Conservation (phyloP, 1,140 invertebrate species). For the Drosophila trapezifrons region DNA sequence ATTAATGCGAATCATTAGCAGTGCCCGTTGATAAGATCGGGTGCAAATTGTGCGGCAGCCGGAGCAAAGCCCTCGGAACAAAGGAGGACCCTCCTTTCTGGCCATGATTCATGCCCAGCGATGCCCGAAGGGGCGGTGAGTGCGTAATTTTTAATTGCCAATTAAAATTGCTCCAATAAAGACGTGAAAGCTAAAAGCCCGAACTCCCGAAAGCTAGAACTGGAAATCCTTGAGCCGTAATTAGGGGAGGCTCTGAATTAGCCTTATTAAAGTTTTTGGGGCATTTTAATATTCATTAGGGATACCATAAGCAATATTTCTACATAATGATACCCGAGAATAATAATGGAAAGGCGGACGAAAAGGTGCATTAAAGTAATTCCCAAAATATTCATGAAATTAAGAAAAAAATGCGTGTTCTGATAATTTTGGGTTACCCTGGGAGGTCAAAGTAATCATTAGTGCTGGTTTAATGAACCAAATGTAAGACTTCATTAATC, state of each 20-base stretch:
- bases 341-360: neutral
- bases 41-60: conserved; percentile 69
- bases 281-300: neutral
- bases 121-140: conserved; percentile 56
- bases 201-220: neutral
- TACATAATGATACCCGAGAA: neutral
- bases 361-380: too few species aligned
- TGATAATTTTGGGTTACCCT: too few species aligned
- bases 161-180: conserved; percentile 70
- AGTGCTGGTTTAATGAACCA: too few species aligned
- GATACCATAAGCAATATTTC: neutral
- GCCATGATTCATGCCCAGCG: conserved; percentile 53
- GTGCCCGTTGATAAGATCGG: conserved; percentile 75
- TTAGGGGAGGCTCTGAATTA: conserved; percentile 2
- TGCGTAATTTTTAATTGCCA: conserved; percentile 78
- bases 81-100: conserved; percentile 3
- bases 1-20: conserved; percentile 82
- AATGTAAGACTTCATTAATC: too few species aligned
- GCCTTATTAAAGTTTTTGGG: neutral
- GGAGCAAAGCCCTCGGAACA: conserved; percentile 24
- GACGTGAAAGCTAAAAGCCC: conserved; percentile 52
- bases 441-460: too few species aligned
- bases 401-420: neutral
- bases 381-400: neutral
- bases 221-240: conserved; percentile 8